Conservation (phyloP, 2,888 invertebrate species). For the Metallyticus violacea region DNA sequence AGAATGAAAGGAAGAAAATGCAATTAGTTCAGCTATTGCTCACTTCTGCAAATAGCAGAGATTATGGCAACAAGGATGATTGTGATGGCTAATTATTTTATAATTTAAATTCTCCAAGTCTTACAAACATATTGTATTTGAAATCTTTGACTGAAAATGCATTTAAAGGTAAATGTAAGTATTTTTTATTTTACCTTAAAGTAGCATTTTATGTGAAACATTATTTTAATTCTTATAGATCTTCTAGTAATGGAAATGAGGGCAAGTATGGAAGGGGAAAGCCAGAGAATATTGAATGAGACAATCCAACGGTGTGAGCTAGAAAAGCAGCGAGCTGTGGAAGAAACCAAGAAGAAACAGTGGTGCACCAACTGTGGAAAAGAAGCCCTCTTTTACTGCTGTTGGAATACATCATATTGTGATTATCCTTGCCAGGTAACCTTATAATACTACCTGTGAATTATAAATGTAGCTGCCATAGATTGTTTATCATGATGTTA, state of each 20-base stretch:
- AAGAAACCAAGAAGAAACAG: slow-evolving; percentile 80
- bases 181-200: no score
- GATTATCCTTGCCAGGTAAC: slow-evolving; percentile 75
- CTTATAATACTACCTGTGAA: neutral
- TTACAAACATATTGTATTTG: no score
- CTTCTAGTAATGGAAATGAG: slow-evolving; percentile 67
- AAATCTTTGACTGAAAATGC: no score
- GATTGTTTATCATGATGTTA: no score
- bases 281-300: slow-evolving; percentile 61
- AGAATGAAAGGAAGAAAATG: no score
- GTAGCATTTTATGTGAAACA: no score
- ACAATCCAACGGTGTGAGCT: slow-evolving; percentile 62
- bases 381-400: slow-evolving; percentile 90
- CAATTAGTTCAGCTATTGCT: no score
- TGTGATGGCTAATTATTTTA: no score
- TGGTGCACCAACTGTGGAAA: slow-evolving; percentile 89
- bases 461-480: neutral
- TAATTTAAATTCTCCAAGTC: no score
- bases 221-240: slow-evolving; percentile 51
- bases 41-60: no score
- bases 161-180: no score
- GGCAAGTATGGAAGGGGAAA: slow-evolving; percentile 67
- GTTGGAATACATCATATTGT: slow-evolving; percentile 96
- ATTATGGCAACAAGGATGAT: no score
- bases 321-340: slow-evolving; percentile 69